Evolutionary conservation across 2,797 vertebrate genomes (phyloP).

Genomic region (Cyprinella venusta): DNA sequence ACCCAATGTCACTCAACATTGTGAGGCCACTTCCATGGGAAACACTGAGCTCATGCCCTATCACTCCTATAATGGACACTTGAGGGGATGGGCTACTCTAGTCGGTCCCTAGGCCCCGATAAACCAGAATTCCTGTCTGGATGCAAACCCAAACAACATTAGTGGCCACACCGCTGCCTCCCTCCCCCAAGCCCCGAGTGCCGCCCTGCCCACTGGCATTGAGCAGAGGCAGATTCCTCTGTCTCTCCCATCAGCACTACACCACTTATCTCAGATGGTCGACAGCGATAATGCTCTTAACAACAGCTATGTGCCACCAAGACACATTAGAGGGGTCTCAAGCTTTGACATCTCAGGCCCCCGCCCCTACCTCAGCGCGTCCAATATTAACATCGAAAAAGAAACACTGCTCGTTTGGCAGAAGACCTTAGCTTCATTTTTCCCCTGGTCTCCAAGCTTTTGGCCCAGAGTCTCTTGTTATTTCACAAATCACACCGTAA

Average conservation of each 20-base stretch:
- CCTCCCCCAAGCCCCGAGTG: constrained; percentile 63
- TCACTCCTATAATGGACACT: constrained; percentile 71
- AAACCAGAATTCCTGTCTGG: constrained; percentile 79
- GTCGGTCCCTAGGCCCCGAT: constrained; percentile 77
- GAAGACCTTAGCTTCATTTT: constrained; percentile 1
- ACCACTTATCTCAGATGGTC: constrained; percentile 59
- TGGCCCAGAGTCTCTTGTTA: constrained; percentile 76
- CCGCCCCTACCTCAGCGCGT: constrained; percentile 13
- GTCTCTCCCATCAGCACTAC: constrained; percentile 64
- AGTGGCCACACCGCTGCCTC: constrained; percentile 67
- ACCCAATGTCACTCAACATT: constrained; percentile 60
- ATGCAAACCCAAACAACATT: constrained; percentile 82
- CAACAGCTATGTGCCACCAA: constrained; percentile 74
- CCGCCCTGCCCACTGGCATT: constrained; percentile 57
- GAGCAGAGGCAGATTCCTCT: constrained; percentile 71
- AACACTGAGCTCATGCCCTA: constrained; percentile 66
- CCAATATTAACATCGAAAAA: constrained; percentile 41
- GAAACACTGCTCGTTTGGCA: constrained; percentile 27
- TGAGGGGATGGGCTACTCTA: constrained; percentile 74
- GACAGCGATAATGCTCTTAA: constrained; percentile 78
- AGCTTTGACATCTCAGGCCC: constrained; percentile 66
- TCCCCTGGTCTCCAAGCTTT: constrained; percentile 55
- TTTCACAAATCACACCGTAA: constrained; percentile 81
- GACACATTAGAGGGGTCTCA: constrained; percentile 71
- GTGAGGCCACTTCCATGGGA: constrained; percentile 64